Conservation (phyloP, 2,888 invertebrate species). For the Chrysolina americana region DNA sequence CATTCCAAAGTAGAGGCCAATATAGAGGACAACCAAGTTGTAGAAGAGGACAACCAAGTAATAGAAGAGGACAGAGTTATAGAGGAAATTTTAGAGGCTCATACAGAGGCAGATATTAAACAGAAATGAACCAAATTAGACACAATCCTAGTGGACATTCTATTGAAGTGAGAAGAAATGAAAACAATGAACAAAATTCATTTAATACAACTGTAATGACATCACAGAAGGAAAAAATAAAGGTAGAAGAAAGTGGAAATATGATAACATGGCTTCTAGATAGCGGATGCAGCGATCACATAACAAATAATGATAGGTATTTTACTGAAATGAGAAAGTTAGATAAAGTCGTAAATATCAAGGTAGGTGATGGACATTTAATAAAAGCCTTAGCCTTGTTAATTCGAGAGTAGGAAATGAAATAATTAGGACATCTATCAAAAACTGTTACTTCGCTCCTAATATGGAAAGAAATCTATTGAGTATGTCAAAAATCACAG, state of each 20-base stretch:
- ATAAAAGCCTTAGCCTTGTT: slow-evolving; percentile 18
- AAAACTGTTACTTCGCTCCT: slow-evolving; percentile 31
- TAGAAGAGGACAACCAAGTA: slow-evolving; percentile 1
- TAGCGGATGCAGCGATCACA: slow-evolving; percentile 16
- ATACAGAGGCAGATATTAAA: slow-evolving; percentile 1
- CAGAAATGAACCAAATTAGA: not conserved
- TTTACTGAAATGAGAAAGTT: slow-evolving; percentile 25
- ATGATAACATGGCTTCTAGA: not conserved
- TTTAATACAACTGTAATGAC: slow-evolving; percentile 1
- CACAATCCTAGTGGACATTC: slow-evolving; percentile 6
- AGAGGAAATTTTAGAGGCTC: not conserved
- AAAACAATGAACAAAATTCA: slow-evolving; percentile 7
- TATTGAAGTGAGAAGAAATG: slow-evolving; percentile 13
- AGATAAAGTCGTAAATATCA: slow-evolving; percentile 28
- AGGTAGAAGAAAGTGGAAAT: not conserved
- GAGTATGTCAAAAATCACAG: slow-evolving; percentile 28
- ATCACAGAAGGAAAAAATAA: not conserved
- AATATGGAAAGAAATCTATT: slow-evolving; percentile 32
- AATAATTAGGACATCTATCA: slow-evolving; percentile 5
- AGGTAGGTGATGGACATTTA: slow-evolving; percentile 9
- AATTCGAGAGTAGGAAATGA: slow-evolving; percentile 24
- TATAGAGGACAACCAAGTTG: not conserved
- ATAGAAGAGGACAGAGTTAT: slow-evolving; percentile 5
- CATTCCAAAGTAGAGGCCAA: not conserved
- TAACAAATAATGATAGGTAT: slow-evolving; percentile 25